Evolutionary conservation across 2,888 invertebrate species (phyloP).

Genomic region (Drosophila formosana): DNA sequence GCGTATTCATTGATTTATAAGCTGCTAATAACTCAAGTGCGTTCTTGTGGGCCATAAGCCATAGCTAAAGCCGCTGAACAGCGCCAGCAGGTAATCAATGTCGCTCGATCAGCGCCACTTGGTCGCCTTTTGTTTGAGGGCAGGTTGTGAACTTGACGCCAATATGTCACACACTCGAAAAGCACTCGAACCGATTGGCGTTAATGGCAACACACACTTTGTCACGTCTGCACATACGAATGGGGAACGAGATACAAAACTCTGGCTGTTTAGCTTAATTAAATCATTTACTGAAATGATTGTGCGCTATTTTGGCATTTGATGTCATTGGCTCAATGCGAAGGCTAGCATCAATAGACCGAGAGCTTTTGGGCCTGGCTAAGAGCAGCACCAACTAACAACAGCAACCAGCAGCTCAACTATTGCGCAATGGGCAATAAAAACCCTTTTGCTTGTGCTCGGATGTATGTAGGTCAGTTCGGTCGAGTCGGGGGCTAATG

Average conservation of each 20-base stretch:
- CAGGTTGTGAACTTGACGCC: constrained; percentile 76
- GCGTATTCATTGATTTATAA: constrained; percentile 41
- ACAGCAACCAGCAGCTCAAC: constrained; percentile 7
- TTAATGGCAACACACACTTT: constrained; percentile 40
- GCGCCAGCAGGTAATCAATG: constrained; percentile 70
- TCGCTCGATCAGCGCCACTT: constrained; percentile 78
- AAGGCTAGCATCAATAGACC: constrained; percentile 55
- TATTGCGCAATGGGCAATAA: constrained; percentile 55
- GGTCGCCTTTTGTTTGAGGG: constrained; percentile 69
- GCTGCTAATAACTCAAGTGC: constrained; percentile 69
- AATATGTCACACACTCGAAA: constrained; percentile 80
- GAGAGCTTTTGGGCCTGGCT: constrained; percentile 14
- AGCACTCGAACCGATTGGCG: constrained; percentile 61
- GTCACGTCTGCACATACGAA: constrained; percentile 6
- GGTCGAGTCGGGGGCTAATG: constrained; percentile 44
- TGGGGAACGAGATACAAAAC: constrained; percentile 36
- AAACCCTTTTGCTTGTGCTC: constrained; percentile 33
- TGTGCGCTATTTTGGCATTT: constrained; percentile 76
- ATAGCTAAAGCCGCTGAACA: constrained; percentile 20
- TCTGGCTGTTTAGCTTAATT: constrained; percentile 75
- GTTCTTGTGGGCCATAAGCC: constrained; percentile 57
- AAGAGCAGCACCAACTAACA: constrained; percentile 10
- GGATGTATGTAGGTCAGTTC: constrained; percentile 65
- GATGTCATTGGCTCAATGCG: constrained; percentile 77
- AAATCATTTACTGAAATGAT: constrained; percentile 81